Base-by-base conservation (phyloP, 2,888 invertebrate species). In the Timema podura region DNA sequence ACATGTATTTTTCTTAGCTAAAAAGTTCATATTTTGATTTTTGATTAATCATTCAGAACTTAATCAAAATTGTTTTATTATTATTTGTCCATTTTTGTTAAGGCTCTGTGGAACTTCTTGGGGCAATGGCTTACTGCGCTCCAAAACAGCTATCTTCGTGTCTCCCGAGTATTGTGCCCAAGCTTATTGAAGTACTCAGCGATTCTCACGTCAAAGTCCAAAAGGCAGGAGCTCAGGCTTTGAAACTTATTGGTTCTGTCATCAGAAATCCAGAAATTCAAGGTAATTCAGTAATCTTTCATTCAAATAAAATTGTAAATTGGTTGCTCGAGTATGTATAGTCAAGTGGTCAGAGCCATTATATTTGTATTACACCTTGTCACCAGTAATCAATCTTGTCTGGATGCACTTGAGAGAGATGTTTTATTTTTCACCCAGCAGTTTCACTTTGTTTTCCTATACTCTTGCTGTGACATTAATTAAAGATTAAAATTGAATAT, bases 191-290 rank as follows among this genome's bases (percentile, higher is more conserved):
- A 82, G 95, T 97, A 49, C 85, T 99, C 67, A 94, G 96, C 73
- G 99, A 99, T 83, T 98, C 98, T 0, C 99, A 99, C 80, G 91
- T 93, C 78, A 95, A 95, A 82, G 96, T 98, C 49, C 97, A 97
- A 83, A 93, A 93, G 79, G 95, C 97, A n/a, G 97, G 96, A 13
- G 95, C 94, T 0, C 95, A 96, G 81, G 98, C 98, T 48, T 85
- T 99, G 45, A 91, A 91, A 80, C 94, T 97, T 76, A 98, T 99
- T 79, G 98, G 98, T 64, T 95, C 95, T 57, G 98, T 99, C 74
- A 99, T 99, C 75, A 87, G 95, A 76, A 99, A 99, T 85, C 98
- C 98, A 0, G 98, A 99, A 86, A 98, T 99, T 78, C 95, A 96
- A 85, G 89, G 89, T 88, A 76, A 71, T 16, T 61, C 5, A 13